Evolutionary conservation across 2,888 invertebrate species (phyloP).

Genomic region (Trichopoda pennipes): DNA sequence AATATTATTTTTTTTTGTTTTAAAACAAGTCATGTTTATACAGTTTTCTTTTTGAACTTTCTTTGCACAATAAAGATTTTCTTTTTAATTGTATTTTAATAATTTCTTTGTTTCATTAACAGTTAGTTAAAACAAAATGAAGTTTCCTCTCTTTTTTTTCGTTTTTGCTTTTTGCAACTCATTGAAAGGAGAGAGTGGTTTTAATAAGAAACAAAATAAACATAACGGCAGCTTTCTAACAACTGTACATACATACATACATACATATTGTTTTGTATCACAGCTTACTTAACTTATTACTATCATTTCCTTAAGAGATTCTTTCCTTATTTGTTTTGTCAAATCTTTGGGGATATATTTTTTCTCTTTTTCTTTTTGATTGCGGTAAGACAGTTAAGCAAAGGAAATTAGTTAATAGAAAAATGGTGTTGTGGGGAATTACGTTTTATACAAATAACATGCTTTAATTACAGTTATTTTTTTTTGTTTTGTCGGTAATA

Average conservation of each 20-base stretch:
- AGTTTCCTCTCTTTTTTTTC: not conserved
- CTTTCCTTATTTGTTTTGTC: too few species aligned
- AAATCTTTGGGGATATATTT: not conserved
- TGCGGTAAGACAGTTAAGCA: not conserved
- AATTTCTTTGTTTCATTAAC: conserved; percentile 45
- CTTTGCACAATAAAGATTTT: conserved; percentile 2
- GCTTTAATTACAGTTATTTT: conserved; percentile 41
- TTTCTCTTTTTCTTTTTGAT: not conserved
- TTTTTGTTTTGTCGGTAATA: conserved; percentile 27
- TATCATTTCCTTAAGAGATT: too few species aligned
- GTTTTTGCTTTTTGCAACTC: not conserved
- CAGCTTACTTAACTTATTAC: too few species aligned
- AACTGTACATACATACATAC: too few species aligned
- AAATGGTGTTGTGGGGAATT: not conserved
- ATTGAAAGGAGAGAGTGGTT: not conserved
- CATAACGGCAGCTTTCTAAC: not conserved
- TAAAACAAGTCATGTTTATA: conserved; percentile 45
- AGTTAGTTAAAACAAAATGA: not conserved
- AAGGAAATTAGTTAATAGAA: not conserved
- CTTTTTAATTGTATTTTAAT: conserved; percentile 53
- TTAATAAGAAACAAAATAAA: not conserved
- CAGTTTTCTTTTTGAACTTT: not conserved
- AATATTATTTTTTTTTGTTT: conserved; percentile 32
- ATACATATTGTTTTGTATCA: too few species aligned
- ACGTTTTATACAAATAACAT: conserved; percentile 23